Base-by-base conservation (phyloP, 53 echinoderm and acorn worm species). In the Crossaster papposus region DNA sequence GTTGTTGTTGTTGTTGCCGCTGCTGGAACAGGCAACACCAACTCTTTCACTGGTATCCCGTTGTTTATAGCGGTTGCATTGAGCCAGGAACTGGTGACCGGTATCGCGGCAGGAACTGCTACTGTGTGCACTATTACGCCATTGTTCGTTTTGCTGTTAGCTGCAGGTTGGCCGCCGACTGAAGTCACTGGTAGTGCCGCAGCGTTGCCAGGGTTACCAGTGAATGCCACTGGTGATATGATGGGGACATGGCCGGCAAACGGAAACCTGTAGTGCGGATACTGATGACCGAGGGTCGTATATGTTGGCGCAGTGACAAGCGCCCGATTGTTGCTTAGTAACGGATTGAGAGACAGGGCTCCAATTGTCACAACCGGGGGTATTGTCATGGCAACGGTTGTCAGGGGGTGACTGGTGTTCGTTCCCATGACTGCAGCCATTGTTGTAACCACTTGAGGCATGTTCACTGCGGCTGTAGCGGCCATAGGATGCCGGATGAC, bases 41-140 rank as follows among this genome's bases (percentile, higher is more conserved):
- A 77, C 12, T 76, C 87, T 36, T 87, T 87, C 31, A 35, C 77
- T 22, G 87, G 87, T 76, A 87, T 58, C 37, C 87, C 87, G 64
- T 87, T 87, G 15, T 77, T 87, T 22, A 77, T 63, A 17, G 55
- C 58, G 7, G 87, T 35, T 34, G 87, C 24, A 28, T 22, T n/a
- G 15, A 87, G 87, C 87, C 87, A 87, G 33, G 87, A 73, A 87
- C 62, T 87, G 36, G 87, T 75, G n/a, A 76, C 77, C n/a, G 87
- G 77, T 37, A 75, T 34, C 76, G 62, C 63, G 14, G 87, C 62
- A 2, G 77, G 87, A 13, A 87, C 77, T 15, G 84, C 52, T 26
- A 87, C 75, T 0, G 87, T 62, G 36, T 87, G 87, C 58, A 87
- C 87, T 58, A 87, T 76, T 17, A 87, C 63, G 28, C 87, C 87